Evolutionary conservation across 2,113 vertebrate genomes (phyloP).

Genomic region (Sapayoa aenigma): DNA sequence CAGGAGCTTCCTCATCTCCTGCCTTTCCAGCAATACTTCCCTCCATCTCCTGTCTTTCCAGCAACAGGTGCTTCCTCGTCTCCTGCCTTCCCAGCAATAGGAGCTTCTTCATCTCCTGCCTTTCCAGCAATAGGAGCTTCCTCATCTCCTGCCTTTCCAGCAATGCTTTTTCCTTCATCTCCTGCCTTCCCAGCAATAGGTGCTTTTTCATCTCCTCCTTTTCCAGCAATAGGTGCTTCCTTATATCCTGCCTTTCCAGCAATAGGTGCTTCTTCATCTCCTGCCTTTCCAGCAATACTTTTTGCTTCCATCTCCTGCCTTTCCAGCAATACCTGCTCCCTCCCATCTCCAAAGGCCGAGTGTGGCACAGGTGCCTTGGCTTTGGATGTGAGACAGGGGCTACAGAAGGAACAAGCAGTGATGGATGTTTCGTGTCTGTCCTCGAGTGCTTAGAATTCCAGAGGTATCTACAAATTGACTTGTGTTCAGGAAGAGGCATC

Average conservation of each 20-base stretch:
- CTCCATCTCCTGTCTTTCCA: neutral
- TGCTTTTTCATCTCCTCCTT: neutral
- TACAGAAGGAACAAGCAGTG: accelerated
- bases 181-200: neutral
- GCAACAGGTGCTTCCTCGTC: neutral
- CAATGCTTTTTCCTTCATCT: neutral
- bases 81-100: neutral
- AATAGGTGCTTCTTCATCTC: too few species aligned
- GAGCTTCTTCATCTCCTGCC: neutral
- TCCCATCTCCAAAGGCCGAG: accelerated
- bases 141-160: neutral
- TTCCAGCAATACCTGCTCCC: neutral
- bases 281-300: neutral
- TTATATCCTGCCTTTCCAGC: neutral
- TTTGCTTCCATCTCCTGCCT: neutral
- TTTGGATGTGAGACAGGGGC: accelerated
- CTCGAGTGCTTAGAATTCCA: accelerated
- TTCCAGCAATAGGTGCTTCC: too few species aligned
- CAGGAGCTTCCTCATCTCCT: neutral
- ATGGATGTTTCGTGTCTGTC: accelerated
- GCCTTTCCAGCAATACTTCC: neutral
- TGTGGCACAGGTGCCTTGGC: accelerated
- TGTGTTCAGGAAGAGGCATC: neutral
- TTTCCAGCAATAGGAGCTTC: neutral
- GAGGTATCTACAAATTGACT: neutral